A percentile compares a stretch with the other conserved stretches of the same genome.
phyloP scores from a whole-genome alignment of 2,797 vertebrate genomes.

The Todus mexicanus region DNA sequence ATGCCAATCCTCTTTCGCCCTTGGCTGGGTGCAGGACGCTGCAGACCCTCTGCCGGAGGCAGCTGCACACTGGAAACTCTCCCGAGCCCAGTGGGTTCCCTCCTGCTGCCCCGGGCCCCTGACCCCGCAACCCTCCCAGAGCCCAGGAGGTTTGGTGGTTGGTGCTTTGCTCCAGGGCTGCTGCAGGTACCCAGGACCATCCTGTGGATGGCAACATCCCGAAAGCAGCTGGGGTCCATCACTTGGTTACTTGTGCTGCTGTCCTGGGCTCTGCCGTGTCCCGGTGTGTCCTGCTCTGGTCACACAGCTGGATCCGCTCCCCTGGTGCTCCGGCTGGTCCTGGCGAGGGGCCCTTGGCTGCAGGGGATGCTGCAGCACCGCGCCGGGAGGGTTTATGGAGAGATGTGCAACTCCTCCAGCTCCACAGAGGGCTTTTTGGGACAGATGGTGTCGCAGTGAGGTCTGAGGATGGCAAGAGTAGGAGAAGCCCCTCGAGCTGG shows the following conservation, averaged over 20 bases:
- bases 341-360: accelerated
- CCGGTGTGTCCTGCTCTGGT: neutral
- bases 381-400: neutral
- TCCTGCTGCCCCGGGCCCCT: neutral
- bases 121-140: accelerated
- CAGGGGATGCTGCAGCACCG: accelerated
- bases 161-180: neutral
- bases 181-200: neutral
- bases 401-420: neutral
- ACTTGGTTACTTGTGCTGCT: neutral
- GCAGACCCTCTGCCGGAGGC: neutral
- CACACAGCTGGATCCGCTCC: neutral
- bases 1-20: neutral
- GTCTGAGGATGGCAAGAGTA: neutral
- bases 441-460: neutral
- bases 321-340: accelerated
- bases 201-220: neutral
- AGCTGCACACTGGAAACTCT: neutral
- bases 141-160: too few species aligned
- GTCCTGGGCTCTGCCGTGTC: neutral
- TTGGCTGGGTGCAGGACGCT: neutral
- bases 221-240: neutral
- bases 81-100: neutral
- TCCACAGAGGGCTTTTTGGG: neutral
- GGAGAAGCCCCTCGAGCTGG: accelerated